These are phyloP conservation scores for Cynopterus sphinx DNA, from an alignment of 2,797 vertebrate species.

Conservation along the genomic window DNA sequence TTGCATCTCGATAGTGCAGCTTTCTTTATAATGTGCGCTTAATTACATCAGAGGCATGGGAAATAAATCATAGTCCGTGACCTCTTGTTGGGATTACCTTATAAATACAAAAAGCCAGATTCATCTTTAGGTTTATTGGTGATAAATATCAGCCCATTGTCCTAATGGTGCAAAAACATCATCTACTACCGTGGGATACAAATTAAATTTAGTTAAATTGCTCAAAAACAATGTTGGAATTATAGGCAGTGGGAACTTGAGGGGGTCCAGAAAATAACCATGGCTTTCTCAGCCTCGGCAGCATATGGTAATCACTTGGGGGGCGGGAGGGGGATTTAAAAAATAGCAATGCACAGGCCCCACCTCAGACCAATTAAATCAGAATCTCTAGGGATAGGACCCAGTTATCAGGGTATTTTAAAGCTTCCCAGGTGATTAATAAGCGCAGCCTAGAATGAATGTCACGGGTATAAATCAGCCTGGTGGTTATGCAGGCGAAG, in stretches of 20 bases:
- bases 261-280: background rate
- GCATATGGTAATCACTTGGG: background rate
- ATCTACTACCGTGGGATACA: background rate
- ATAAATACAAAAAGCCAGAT: slow-evolving; percentile 15
- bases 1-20: slow-evolving; percentile 73
- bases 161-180: background rate
- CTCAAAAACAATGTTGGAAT: background rate
- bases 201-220: slow-evolving; percentile 9
- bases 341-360: background rate
- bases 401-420: background rate
- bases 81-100: background rate
- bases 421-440: background rate
- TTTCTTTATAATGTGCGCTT: slow-evolving; percentile 72
- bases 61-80: slow-evolving; percentile 61
- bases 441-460: background rate
- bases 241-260: background rate
- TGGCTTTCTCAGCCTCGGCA: background rate
- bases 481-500: background rate
- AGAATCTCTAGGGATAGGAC: background rate
- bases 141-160: slow-evolving; percentile 59
- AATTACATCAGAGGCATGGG: slow-evolving; percentile 61
- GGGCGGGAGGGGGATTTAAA: background rate
- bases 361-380: background rate
- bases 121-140: slow-evolving; percentile 54
- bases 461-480: background rate